Base-by-base conservation (phyloP, 2,888 invertebrate genomes). In the Caenorhabditis doughertyi region DNA sequence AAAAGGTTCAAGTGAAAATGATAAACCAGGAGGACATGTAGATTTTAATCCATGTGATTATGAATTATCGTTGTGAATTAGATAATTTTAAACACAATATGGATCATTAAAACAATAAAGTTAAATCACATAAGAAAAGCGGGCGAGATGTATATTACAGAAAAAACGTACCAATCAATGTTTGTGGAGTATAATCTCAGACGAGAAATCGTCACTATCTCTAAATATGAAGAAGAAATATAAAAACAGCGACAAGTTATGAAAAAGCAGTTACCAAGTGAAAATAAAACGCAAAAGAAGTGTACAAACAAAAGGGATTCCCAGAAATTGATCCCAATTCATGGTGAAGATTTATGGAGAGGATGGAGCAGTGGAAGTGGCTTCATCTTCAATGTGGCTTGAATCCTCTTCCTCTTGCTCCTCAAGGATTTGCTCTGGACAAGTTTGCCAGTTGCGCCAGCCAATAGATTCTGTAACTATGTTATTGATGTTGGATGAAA, bases 381-480 rank as follows among this genome's bases (percentile, higher is more conserved):
- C 55, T 2, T 73, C 73, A 16, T 73, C 32, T 16, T 64, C 64
- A 7, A 64, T 18, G 8, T 64, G 42, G 7, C 44, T 25, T 4
- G 67, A 27, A 9, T 77, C 77, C 23, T 72, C 83, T 5, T 82
- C 83, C 27, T 84, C 84, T 11, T 84, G 77, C 68, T 84, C 87
- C 55, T 80, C 81, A 55, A 81, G 71, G 49, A 81, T 71, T 16
- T 80, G 67, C 29, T 67, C 58, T 3, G 68, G 49, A 16, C 71
- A 71, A 32, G 85, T 86, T 65, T 89, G 89, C 88, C 89, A 90
- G 76, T 86, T 88, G 9, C 89, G 80, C 89, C 89, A 90, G 23
- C 90, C 90, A 27, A 86, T 81, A 32, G 83, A 56, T 44, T 90
- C 90, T 89, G 70, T 56, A 88, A 85, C 13, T 9, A 13, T 56